Conservation (phyloP, 2,888 invertebrate species). For the Drosophila anomalipes region DNA sequence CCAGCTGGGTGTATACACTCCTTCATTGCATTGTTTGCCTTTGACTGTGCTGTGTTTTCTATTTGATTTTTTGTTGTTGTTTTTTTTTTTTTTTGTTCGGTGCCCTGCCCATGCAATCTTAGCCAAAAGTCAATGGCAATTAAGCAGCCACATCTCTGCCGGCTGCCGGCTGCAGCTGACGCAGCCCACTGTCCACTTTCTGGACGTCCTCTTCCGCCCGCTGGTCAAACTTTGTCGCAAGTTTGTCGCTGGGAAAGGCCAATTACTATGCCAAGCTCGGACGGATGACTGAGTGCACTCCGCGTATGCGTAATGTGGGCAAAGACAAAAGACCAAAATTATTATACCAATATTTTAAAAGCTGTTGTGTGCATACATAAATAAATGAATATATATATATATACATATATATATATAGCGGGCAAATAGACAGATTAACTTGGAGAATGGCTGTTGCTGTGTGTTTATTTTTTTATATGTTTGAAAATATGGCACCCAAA, state of each 20-base stretch:
- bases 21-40: conserved; percentile 47
- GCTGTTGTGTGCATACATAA: conserved; percentile 11
- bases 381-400: conserved; percentile 1
- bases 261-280: conserved; percentile 43
- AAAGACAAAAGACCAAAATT: conserved; percentile 24
- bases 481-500: neutral
- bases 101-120: conserved; percentile 46
- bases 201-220: conserved; percentile 25
- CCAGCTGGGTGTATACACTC: neutral
- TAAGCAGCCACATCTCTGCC: conserved; percentile 63
- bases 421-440: neutral
- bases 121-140: conserved; percentile 70
- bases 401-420: neutral
- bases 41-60: conserved; percentile 43
- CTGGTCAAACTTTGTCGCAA: conserved; percentile 49
- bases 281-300: conserved; percentile 13
- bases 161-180: conserved; percentile 39
- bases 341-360: conserved; percentile 35
- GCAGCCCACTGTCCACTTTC: conserved; percentile 56
- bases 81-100: conserved; percentile 20
- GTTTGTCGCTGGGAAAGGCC: conserved; percentile 43
- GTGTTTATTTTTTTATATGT: neutral
- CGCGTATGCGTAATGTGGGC: conserved; percentile 32
- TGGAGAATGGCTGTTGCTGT: neutral
- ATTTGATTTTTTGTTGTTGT: neutral